Base-by-base conservation (phyloP, 2,888 invertebrate species). In the Cyrtodaria siliqua region DNA sequence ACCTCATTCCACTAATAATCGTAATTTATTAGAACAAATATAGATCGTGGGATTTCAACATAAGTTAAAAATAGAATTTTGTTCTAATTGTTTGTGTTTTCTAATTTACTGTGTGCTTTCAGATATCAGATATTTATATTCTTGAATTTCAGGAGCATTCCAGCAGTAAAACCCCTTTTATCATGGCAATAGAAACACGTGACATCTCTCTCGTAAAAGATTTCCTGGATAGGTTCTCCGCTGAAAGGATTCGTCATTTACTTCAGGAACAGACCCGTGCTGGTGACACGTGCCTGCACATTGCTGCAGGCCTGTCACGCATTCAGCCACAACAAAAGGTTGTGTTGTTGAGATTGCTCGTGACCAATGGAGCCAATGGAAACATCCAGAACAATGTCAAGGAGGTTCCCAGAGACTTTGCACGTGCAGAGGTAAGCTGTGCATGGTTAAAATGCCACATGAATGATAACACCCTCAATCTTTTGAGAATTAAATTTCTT, bases 231-330 rank as follows among this genome's bases (percentile, higher is more conserved):
- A 70, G 57, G 14, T 68, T 77, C 24, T 53, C 79, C 16, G 77
- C 80, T 6, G 85, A 76, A 14, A 55, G 56, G 42, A 70, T 82
- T 12, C 61, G 82, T 1, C 61, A 67, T 2, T 70, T 81, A 33
- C 62, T 86, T 20, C 79, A 84, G 47, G 80, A 82, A 8, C 74
- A 76, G 38, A 83, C 85, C 9, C 52, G 85, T 27, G 70, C 82
- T 40, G 85, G 85, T 27, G 85, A 86, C 66, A 83, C 85, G 1
- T 79, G 82, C 9, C 69, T 86, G 27, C 85, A 86, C 27, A 78
- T 86, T n/a, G 84, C 85, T 9, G 84, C 85, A 2, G 85, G 85
- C 4, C 64, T 82, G 33, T 70, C 79, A 23, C 71, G 77, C 2
- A 50, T 79, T n/a, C 47, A n/a, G n/a, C 69, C 76, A 1, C 26